Evolutionary conservation across 2,888 invertebrate species (phyloP), one percentile per base, ranked within the genome.

Genomic region (Dinocampus coccinellae): DNA sequence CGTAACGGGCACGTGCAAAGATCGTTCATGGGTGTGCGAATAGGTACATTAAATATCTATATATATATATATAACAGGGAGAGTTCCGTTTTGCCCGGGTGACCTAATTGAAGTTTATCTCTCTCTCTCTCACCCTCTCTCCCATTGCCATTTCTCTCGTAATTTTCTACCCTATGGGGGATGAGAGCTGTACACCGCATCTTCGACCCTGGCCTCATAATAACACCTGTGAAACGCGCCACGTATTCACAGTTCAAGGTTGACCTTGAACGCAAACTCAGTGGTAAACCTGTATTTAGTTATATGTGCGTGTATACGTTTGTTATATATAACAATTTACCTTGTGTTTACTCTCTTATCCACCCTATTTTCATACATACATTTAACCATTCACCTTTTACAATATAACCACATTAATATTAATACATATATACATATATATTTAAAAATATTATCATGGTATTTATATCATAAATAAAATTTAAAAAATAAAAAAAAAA

Each of bases 141-240:
- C 29, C 22, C 71, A 64, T 33, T 29, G 16, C 47, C 65, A 57
- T 69, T 47, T 47, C 36, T 42, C 24, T 33, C 22, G 6, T 24
- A 42, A 20, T 34, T 52, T 52, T 10, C 55, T 22, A 10, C 61
- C 69, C 70, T 60, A 58, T 55, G 36, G 53, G 47, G 39, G 67
- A 60, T 58, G 63, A 47, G 70, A 58, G 68, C 47, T 16, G 47
- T 62, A 71, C 71, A 70, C 67, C 69, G 73, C 57, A 47, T 47
- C 47, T 47, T 57, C 75, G 79, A 79, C 79, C 79, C 75, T 79
- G 79, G 77, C 77, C 79, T 73, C 76, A 76, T 76, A 74, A 73
- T 72, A 73, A 74, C 71, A 75, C n/a, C n/a, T n/a, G n/a, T n/a
- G 71, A 71, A 74, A 74, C 71, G 7, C 70, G 47, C 58, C 16